Evolutionary conservation across 2,113 vertebrate genomes (phyloP).

Genomic region (Dinomys branickii): DNA sequence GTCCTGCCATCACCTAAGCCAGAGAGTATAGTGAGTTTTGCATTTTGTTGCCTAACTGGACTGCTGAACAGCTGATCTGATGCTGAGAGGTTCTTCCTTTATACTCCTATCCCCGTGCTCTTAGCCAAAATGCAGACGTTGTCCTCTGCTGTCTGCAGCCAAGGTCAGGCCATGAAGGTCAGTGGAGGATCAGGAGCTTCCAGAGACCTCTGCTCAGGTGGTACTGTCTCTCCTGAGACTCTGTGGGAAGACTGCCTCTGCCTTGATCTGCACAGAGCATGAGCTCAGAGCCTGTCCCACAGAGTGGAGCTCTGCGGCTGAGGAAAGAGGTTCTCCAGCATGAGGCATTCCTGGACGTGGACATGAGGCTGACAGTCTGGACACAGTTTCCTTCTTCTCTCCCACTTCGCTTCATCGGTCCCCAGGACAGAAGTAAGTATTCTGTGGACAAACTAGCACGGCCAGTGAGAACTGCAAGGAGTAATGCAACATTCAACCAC

Average conservation of each 20-base stretch:
- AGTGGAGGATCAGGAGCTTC: not conserved
- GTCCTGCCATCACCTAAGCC: too few relatives aligned
- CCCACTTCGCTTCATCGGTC: too few relatives aligned
- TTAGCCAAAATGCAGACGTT: not conserved
- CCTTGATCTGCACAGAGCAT: conserved; percentile 2
- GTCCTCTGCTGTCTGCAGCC: not conserved
- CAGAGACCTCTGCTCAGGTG: not conserved
- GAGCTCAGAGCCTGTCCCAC: not conserved
- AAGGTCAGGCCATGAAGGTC: not conserved
- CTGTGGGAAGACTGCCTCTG: not conserved
- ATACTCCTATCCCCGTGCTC: not conserved
- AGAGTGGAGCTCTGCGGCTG: too few relatives aligned
- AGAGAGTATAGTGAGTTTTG: not conserved
- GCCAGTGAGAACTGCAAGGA: not conserved
- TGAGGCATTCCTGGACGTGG: not conserved
- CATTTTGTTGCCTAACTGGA: not conserved
- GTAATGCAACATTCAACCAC: not conserved
- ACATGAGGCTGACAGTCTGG: not conserved
- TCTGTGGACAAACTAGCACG: too few relatives aligned
- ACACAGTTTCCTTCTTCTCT: not conserved
- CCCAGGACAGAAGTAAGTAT: conserved; percentile 27
- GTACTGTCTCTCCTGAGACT: not conserved
- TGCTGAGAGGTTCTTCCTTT: not conserved
- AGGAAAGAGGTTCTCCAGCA: not conserved
- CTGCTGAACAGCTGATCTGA: not conserved